These are phyloP conservation scores for Tinea semifulvella DNA, from an alignment of 2,888 invertebrate genomes.

Conservation along the genomic window DNA sequence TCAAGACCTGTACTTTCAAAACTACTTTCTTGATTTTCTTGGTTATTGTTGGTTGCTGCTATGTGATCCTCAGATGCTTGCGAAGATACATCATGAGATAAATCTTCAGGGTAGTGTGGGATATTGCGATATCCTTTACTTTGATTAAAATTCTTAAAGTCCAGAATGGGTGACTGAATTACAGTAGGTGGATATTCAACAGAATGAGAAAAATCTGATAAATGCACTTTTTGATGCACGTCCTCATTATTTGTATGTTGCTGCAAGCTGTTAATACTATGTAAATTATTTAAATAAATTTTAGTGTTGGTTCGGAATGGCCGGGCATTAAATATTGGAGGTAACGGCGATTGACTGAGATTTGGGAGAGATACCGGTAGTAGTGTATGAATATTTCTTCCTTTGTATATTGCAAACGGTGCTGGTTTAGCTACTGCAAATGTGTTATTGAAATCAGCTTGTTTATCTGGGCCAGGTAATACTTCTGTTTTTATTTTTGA, in stretches of 20 bases:
- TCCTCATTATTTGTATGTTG: conserved; percentile 48
- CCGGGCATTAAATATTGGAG: conserved; percentile 70
- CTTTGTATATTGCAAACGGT: conserved; percentile 50
- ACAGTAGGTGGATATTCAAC: conserved; percentile 77
- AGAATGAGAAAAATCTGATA: conserved; percentile 74
- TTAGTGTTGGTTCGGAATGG: conserved; percentile 52
- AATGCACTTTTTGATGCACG: conserved; percentile 70
- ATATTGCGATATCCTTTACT: conserved; percentile 51
- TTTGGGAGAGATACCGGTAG: conserved; percentile 72
- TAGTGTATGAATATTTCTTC: conserved; percentile 56
- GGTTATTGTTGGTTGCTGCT: conserved; percentile 45
- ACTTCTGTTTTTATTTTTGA: conserved; percentile 49
- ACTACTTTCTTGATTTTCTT: conserved; percentile 34
- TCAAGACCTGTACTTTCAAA: conserved; percentile 52
- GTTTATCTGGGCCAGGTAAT: conserved; percentile 30
- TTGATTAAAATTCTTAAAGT: conserved; percentile 50
- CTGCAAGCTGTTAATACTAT: conserved; percentile 41
- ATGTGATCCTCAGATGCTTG: conserved; percentile 59
- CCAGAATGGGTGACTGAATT: conserved; percentile 74
- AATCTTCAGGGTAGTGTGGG: conserved; percentile 41
- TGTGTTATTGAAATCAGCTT: conserved; percentile 35
- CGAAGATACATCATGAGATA: conserved; percentile 59
- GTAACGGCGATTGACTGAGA: conserved; percentile 67
- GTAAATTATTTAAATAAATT: conserved; percentile 31
- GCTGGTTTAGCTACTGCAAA: conserved; percentile 51